Evolutionary conservation across 2,113 vertebrate species (phyloP).

Genomic region (Dunckerocampus dactyliophorus): DNA sequence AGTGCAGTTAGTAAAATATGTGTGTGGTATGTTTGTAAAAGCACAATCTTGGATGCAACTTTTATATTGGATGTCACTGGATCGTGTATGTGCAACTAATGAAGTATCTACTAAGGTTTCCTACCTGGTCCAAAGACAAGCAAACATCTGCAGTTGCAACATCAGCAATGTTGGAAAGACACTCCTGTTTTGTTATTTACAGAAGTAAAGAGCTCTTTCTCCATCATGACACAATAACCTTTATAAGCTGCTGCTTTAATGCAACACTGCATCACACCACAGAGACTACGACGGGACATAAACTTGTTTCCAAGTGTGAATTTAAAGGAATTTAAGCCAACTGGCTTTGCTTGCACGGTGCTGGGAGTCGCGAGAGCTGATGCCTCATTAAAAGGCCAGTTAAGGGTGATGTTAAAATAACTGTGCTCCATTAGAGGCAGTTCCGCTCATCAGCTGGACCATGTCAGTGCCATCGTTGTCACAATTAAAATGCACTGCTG

Average conservation of each 20-base stretch:
- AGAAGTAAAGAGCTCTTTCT: neutral
- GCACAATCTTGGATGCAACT: too few species aligned
- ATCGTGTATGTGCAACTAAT: too few species aligned
- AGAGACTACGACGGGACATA: conserved; percentile 18
- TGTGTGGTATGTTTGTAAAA: too few species aligned
- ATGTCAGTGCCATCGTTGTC: conserved; percentile 71
- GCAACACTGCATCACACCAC: conserved; percentile 6
- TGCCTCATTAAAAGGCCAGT: conserved; percentile 78
- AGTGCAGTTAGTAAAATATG: too few species aligned
- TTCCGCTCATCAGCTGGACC: conserved; percentile 77
- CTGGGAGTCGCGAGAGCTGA: conserved; percentile 61
- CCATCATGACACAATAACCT: neutral
- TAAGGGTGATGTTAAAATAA: conserved; percentile 82
- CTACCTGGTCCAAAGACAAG: too few species aligned
- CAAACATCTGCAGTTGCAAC: too few species aligned
- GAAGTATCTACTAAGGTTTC: too few species aligned
- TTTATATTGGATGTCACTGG: too few species aligned
- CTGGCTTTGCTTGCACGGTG: conserved; percentile 46
- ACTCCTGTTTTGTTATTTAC: neutral
- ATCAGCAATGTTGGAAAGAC: neutral
- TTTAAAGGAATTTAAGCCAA: conserved; percentile 51
- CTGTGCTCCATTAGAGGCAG: conserved; percentile 80
- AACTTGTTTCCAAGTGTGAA: conserved; percentile 44
- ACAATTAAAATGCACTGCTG: conserved; percentile 65
- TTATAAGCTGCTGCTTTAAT: neutral